These are phyloP conservation scores for Spongilla lacustris DNA, from an alignment of 37 sponge, comb jelly and placozoan genomes.

Conservation along the genomic window DNA sequence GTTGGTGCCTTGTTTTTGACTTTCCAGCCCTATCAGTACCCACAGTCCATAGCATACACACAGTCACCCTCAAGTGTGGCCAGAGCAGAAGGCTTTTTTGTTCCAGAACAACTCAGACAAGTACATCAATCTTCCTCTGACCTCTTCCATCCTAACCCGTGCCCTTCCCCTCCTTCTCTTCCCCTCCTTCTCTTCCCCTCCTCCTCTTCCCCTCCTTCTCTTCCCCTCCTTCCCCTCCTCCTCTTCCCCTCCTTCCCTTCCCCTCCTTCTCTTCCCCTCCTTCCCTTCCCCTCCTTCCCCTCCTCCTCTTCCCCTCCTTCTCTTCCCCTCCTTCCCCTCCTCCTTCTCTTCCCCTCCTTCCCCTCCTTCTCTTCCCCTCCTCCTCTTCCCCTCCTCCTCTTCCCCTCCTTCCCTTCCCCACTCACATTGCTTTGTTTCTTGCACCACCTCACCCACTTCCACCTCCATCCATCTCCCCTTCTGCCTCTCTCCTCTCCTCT, in stretches of 20 bases:
- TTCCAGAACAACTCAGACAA: not conserved
- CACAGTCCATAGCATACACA: not conserved
- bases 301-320: slow-evolving; percentile 9
- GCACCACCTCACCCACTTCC: not conserved
- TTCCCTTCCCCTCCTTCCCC: not conserved
- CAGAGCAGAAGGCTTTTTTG: not conserved
- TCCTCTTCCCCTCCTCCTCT: not conserved
- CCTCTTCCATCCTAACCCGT: no score
- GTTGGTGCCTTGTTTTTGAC: no score
- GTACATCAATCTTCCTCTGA: not conserved
- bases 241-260: slow-evolving; percentile 8
- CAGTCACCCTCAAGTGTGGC: not conserved
- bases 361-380: not conserved
- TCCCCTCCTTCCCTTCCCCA: not conserved
- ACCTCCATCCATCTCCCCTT: not conserved
- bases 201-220: not conserved
- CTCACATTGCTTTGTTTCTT: not conserved
- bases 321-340: slow-evolving; percentile 17
- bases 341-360: not conserved
- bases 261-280: not conserved
- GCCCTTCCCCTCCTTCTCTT: not conserved
- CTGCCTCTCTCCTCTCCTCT: not conserved
- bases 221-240: not conserved
- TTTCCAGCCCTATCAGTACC: not conserved
- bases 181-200: not conserved